Conservation (phyloP, 37 sponge, comb jelly and placozoan species). For the Cliona cf. orientalis region DNA sequence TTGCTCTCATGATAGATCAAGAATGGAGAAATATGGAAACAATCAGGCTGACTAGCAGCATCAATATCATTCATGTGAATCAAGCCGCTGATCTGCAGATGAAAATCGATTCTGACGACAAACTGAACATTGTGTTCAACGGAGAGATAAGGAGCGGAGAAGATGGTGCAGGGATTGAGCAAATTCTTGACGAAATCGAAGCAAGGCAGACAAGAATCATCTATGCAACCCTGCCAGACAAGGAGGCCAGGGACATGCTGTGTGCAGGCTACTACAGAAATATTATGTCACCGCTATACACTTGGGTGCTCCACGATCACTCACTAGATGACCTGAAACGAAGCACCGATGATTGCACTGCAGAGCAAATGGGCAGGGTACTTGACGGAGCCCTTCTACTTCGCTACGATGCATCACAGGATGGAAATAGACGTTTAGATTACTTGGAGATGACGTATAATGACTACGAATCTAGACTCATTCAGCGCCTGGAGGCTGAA, state of each 20-base stretch:
- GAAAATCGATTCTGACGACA: background rate
- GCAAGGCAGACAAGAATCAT: background rate
- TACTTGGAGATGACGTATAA: background rate
- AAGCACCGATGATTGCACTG: background rate
- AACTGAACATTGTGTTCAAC: background rate
- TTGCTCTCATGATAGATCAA: slow-evolving; percentile 15
- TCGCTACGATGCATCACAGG: background rate
- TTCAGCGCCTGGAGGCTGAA: background rate
- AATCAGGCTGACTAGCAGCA: background rate
- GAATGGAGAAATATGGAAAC: background rate
- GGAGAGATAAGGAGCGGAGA: background rate
- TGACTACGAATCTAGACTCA: slow-evolving; percentile 15
- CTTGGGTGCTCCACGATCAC: slow-evolving; percentile 30
- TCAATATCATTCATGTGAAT: background rate
- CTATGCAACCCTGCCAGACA: background rate
- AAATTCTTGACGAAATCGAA: background rate
- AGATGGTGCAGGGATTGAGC: background rate
- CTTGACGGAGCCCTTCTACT: slow-evolving; percentile 17
- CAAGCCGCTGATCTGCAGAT: background rate
- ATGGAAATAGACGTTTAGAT: background rate
- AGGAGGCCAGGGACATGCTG: slow-evolving; percentile 16
- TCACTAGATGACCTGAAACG: background rate
- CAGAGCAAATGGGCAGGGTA: slow-evolving; percentile 6
- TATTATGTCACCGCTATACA: slow-evolving; percentile 17
- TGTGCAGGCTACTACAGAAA: slow-evolving; percentile 9